Percentiles rank a stretch among this genome's conserved stretches.
phyloP scores from a whole-genome alignment of 2,113 vertebrate species.

The Istiophorus platypterus region DNA sequence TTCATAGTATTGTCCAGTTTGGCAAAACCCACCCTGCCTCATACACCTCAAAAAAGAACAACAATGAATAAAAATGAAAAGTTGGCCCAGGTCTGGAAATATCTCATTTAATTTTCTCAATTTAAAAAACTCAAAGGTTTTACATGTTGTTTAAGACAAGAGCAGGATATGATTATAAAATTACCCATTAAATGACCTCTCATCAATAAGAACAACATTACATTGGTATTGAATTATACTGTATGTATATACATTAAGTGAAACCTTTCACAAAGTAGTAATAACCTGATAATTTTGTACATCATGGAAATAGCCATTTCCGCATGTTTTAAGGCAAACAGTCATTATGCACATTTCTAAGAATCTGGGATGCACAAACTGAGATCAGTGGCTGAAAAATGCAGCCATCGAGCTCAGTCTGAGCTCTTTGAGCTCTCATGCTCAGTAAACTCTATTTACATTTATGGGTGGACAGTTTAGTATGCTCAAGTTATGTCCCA shows the following conservation, averaged over 20 bases:
- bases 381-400: conserved; percentile 38
- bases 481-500: not conserved
- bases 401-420: too few relatives aligned
- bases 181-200: conserved; percentile 13
- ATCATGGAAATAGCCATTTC: conserved; percentile 60
- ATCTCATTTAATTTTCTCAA: not conserved
- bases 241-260: conserved; percentile 51
- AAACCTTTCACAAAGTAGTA: conserved; percentile 49
- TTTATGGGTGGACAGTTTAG: not conserved
- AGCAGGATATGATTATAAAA: conserved; percentile 44
- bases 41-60: conserved; percentile 6
- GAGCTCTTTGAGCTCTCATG: conserved; percentile 4
- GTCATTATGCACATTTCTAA: conserved; percentile 59
- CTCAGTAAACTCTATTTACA: conserved; percentile 51
- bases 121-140: conserved; percentile 2
- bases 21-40: not conserved
- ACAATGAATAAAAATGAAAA: not conserved
- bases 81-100: conserved; percentile 42
- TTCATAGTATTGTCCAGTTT: conserved; percentile 37
- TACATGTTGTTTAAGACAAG: conserved; percentile 43
- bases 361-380: conserved; percentile 37
- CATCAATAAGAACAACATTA: conserved; percentile 37
- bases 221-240: conserved; percentile 38
- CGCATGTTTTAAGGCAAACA: conserved; percentile 73
- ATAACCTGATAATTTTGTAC: conserved; percentile 65